Conservation (phyloP, 2,888 invertebrate genomes). For the Drosophila pegasa region DNA sequence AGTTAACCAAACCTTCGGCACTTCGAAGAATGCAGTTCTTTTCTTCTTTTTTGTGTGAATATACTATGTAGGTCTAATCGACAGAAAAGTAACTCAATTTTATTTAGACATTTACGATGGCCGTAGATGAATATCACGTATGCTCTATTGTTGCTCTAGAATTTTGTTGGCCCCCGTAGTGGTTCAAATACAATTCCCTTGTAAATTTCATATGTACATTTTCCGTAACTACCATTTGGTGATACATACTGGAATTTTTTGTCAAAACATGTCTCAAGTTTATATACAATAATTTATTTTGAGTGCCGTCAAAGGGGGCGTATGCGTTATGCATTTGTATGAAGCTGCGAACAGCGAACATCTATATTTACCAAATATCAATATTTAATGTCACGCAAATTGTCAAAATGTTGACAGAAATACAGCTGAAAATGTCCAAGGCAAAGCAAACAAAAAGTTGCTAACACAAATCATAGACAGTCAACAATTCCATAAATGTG, state of each 20-base stretch:
- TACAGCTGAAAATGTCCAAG: conserved; percentile 46
- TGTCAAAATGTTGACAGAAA: conserved; percentile 66
- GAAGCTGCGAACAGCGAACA: conserved; percentile 23
- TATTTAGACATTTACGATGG: neutral
- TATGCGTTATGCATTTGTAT: conserved; percentile 26
- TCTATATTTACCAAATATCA: conserved; percentile 64
- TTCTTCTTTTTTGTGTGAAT: conserved; percentile 10
- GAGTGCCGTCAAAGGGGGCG: conserved; percentile 2
- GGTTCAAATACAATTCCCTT: neutral
- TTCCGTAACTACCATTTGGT: neutral
- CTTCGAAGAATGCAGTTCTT: neutral
- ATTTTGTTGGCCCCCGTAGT: conserved; percentile 6
- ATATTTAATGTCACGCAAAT: conserved; percentile 70
- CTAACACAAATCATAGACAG: conserved; percentile 49
- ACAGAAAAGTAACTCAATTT: neutral
- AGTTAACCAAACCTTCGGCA: neutral
- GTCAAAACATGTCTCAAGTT: neutral
- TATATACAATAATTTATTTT: neutral
- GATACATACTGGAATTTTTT: neutral
- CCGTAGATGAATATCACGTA: conserved; percentile 45
- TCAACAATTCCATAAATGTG: conserved; percentile 26
- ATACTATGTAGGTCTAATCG: neutral
- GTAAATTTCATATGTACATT: neutral
- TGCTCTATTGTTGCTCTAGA: conserved; percentile 63
- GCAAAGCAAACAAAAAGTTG: conserved; percentile 53